Percentiles rank a stretch among this genome's conserved stretches.
Evolutionary conservation across 2,888 invertebrate species (phyloP).

Genomic region (Meliscaeva auricollis): DNA sequence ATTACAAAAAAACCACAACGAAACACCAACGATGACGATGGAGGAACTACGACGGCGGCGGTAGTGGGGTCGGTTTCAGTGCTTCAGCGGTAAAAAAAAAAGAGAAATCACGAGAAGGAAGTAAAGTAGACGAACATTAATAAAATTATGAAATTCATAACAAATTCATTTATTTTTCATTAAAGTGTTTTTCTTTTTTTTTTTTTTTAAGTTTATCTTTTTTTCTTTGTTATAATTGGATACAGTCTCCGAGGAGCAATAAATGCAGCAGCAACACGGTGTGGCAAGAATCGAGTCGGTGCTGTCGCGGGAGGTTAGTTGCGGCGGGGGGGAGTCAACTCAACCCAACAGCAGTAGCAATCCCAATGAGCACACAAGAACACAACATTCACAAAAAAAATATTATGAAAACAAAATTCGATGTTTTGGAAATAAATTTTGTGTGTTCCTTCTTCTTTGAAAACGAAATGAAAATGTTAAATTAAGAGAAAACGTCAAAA

Average conservation of each 20-base stretch:
- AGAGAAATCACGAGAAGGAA: slow-evolving; percentile 70
- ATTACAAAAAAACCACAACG: slow-evolving; percentile 49
- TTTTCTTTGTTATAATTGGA: slow-evolving; percentile 29
- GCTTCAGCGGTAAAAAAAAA: slow-evolving; percentile 57
- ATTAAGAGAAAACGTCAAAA: slow-evolving; percentile 65
- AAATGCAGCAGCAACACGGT: slow-evolving; percentile 42
- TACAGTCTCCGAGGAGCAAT: not conserved
- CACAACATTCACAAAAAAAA: slow-evolving; percentile 45
- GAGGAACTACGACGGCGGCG: slow-evolving; percentile 6
- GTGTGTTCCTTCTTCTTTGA: slow-evolving; percentile 18
- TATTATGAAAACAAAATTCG: slow-evolving; percentile 34
- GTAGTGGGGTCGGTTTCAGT: slow-evolving; percentile 2
- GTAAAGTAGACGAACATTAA: slow-evolving; percentile 50
- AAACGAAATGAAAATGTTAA: slow-evolving; percentile 60
- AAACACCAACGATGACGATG: slow-evolving; percentile 40
- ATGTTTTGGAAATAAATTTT: slow-evolving; percentile 59
- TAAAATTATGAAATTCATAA: slow-evolving; percentile 61
- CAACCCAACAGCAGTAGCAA: not conserved
- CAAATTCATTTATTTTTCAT: too few relatives aligned
- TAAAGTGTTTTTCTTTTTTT: slow-evolving; percentile 51
- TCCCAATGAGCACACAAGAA: slow-evolving; percentile 9
- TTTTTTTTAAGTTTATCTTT: slow-evolving; percentile 29
- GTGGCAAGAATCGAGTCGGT: not conserved
- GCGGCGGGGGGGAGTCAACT: not conserved
- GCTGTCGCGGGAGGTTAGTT: too few relatives aligned